phyloP scores from a whole-genome alignment of 2,797 vertebrate species.

The Acanthopagrus latus region DNA sequence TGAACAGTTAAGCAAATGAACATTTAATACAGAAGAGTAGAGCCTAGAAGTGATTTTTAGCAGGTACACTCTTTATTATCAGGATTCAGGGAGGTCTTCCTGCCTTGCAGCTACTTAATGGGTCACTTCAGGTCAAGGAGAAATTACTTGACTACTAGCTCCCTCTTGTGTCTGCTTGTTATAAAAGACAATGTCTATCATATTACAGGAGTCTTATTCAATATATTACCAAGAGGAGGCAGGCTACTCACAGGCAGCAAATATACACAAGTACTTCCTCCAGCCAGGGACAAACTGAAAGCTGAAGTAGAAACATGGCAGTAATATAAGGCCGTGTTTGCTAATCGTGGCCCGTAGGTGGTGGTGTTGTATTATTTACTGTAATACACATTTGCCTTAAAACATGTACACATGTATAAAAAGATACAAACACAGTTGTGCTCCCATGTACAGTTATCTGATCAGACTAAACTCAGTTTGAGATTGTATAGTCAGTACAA shows the following conservation, averaged over 20 bases:
- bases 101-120: constrained; percentile 14
- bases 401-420: not conserved
- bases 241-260: constrained; percentile 33
- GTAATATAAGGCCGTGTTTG: constrained; percentile 2
- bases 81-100: constrained; percentile 26
- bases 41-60: constrained; percentile 3
- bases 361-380: constrained; percentile 35
- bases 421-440: not conserved
- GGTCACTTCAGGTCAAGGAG: constrained; percentile 63
- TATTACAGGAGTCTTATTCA: not conserved
- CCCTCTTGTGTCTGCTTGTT: constrained; percentile 63
- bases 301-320: not conserved
- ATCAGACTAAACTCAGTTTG: not conserved
- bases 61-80: constrained; percentile 17
- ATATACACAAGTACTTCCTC: not conserved
- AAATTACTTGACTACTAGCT: constrained; percentile 47
- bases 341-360: constrained; percentile 47
- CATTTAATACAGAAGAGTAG: not conserved
- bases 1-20: not conserved
- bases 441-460: too few species aligned
- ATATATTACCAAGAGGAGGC: constrained; percentile 45
- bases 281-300: not conserved
- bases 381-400: not conserved
- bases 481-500: too few species aligned
- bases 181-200: not conserved